phyloP scores from a whole-genome alignment of 2,113 vertebrate species.

The Phyllopteryx taeniolatus region DNA sequence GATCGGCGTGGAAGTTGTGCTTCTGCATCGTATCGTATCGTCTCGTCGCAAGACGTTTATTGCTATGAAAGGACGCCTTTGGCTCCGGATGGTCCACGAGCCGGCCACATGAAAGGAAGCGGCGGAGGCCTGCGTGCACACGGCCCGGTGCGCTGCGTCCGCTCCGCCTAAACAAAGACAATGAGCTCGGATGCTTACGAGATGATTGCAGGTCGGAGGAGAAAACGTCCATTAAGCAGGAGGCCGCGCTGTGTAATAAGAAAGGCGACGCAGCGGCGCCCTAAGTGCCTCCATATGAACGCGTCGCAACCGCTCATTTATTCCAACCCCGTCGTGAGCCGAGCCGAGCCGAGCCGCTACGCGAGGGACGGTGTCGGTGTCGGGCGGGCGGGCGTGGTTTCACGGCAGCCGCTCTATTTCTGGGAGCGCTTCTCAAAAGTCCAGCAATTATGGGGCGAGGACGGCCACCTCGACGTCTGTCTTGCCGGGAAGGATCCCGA shows the following conservation, averaged over 20 bases:
- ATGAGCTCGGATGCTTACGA: conserved; percentile 55
- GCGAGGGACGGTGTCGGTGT: background rate
- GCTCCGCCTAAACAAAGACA: conserved; percentile 58
- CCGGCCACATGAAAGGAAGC: conserved; percentile 34
- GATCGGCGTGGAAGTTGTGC: conserved; percentile 36
- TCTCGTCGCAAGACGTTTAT: too few species aligned
- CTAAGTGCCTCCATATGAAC: conserved; percentile 77
- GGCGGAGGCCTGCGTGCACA: conserved; percentile 16
- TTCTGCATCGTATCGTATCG: too few species aligned
- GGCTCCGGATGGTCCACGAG: conserved; percentile 34
- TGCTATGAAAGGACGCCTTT: conserved; percentile 47
- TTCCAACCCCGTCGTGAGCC: conserved; percentile 75
- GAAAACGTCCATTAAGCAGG: conserved; percentile 67
- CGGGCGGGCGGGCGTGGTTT: conserved; percentile 31
- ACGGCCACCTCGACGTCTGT: conserved; percentile 78
- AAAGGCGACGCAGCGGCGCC: conserved; percentile 63
- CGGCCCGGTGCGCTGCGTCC: conserved; percentile 8
- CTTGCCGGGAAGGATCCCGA: conserved; percentile 71
- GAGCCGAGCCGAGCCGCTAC: conserved; percentile 63
- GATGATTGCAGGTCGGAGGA: conserved; percentile 65
- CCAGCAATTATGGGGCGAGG: conserved; percentile 76
- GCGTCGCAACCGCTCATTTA: conserved; percentile 74
- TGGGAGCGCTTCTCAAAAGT: conserved; percentile 66
- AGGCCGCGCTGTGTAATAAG: conserved; percentile 61
- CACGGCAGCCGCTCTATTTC: conserved; percentile 73